A percentile compares a stretch with the other conserved stretches of the same genome.
phyloP scores from a whole-genome alignment of 2,797 vertebrate genomes.

The Poecilia picta region DNA sequence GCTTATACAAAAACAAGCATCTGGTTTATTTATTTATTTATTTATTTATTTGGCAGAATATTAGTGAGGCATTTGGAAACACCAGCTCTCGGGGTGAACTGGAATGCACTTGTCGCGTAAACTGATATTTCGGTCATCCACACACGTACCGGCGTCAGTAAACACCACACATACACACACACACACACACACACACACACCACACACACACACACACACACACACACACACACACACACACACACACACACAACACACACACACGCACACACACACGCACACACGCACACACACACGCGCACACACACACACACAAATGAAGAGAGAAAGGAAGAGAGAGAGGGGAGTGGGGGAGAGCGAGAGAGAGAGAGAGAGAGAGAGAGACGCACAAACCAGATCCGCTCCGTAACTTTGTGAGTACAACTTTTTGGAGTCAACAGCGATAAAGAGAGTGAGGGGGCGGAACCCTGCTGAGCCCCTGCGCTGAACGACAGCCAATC shows the following conservation, averaged over 20 bases:
- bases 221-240: constrained; percentile 35
- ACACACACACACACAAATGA: constrained; percentile 26
- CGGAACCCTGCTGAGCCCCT: constrained; percentile 91
- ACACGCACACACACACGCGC: constrained; percentile 22
- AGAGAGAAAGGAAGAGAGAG: not conserved
- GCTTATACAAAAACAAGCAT: not conserved
- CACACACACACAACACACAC: constrained; percentile 53
- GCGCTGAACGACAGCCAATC: constrained; percentile 98
- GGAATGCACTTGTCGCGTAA: constrained; percentile 33
- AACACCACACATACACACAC: constrained; percentile 55
- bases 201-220: constrained; percentile 19
- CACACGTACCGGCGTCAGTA: constrained; percentile 63
- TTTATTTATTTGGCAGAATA: no score
- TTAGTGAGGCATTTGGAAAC: not conserved
- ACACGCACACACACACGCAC: constrained; percentile 47
- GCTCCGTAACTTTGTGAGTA: constrained; percentile 83
- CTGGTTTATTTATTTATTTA: not conserved
- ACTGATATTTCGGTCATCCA: constrained; percentile 59
- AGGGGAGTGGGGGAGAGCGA: not conserved
- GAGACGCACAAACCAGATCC: constrained; percentile 52
- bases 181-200: constrained; percentile 56
- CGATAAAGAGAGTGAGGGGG: constrained; percentile 86
- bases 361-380: not conserved
- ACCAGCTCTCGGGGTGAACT: constrained; percentile 8
- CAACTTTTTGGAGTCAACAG: constrained; percentile 86